Evolutionary conservation across 2,888 invertebrate species (phyloP).

Genomic region (Ecdyonurus torrentis): DNA sequence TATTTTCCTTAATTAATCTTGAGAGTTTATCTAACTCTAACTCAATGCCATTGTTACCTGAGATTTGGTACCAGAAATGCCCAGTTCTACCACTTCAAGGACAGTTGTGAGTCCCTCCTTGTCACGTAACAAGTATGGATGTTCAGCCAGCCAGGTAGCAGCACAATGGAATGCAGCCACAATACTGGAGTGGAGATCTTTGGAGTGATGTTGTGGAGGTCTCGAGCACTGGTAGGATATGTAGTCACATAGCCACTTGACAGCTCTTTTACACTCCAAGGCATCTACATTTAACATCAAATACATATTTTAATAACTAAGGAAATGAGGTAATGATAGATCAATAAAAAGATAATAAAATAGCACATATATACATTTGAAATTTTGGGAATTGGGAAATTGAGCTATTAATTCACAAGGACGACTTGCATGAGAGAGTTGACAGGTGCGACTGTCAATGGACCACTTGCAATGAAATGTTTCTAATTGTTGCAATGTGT

Average conservation of each 20-base stretch:
- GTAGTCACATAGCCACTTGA: conserved; percentile 97
- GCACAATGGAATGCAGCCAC: conserved; percentile 86
- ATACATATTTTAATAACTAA: no score
- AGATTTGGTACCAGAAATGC: conserved; percentile 86
- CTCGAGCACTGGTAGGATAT: conserved; percentile 89
- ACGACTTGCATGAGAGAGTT: no score
- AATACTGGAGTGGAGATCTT: conserved; percentile 86
- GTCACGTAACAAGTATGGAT: conserved; percentile 78
- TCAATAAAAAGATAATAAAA: not conserved
- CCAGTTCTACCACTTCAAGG: conserved; percentile 91
- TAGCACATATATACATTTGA: not conserved
- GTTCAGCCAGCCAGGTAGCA: conserved; percentile 80
- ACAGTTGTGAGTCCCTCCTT: conserved; percentile 84
- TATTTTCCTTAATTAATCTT: conserved; percentile 1
- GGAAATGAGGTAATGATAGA: not conserved
- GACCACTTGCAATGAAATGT: no score
- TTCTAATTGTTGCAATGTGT: no score
- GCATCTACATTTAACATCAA: conserved; percentile 66
- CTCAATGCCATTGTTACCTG: conserved; percentile 24
- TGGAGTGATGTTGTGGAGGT: conserved; percentile 84
- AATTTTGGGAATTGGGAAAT: not conserved
- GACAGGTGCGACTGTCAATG: no score
- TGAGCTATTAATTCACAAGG: no score
- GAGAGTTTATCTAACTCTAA: not conserved
- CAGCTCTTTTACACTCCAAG: conserved; percentile 76